Percentiles rank a stretch among this genome's conserved stretches.
phyloP scores from a whole-genome alignment of 2,797 vertebrate species.

The Pogonophryne albipinna region DNA sequence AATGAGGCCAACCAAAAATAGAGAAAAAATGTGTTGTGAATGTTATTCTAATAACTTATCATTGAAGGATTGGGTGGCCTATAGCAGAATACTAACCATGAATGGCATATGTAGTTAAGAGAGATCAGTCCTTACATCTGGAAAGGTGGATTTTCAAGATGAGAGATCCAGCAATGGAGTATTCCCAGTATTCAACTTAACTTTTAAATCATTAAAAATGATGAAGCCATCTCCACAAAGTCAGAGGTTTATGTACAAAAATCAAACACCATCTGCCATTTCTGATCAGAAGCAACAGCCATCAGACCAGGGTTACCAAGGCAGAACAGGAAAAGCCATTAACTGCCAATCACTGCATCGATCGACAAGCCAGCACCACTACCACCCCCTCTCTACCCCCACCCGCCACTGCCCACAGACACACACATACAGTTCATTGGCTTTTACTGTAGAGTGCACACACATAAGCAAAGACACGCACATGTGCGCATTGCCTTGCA shows the following conservation, averaged over 20 bases:
- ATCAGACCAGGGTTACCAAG: slow-evolving; percentile 88
- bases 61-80: slow-evolving; percentile 31
- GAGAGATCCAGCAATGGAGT: slow-evolving; percentile 63
- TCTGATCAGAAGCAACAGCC: slow-evolving; percentile 88
- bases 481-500: slow-evolving; percentile 16
- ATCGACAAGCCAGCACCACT: slow-evolving; percentile 85
- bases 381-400: slow-evolving; percentile 61
- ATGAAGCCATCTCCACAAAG: slow-evolving; percentile 87
- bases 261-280: slow-evolving; percentile 88
- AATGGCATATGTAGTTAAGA: slow-evolving; percentile 49
- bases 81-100: slow-evolving; percentile 40
- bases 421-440: slow-evolving; percentile 58
- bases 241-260: slow-evolving; percentile 85
- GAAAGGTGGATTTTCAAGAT: slow-evolving; percentile 64
- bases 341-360: slow-evolving; percentile 91
- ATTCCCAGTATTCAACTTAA: slow-evolving; percentile 83
- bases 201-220: slow-evolving; percentile 87
- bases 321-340: slow-evolving; percentile 90
- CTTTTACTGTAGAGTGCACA: slow-evolving; percentile 70
- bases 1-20: slow-evolving; percentile 27
- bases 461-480: slow-evolving; percentile 21
- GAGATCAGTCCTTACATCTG: slow-evolving; percentile 58
- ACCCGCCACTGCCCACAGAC: slow-evolving; percentile 59
- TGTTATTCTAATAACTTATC: slow-evolving; percentile 44
- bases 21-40: slow-evolving; percentile 47